Conservation (phyloP, 2,113 vertebrate species). For the Ptyas mucosa region DNA sequence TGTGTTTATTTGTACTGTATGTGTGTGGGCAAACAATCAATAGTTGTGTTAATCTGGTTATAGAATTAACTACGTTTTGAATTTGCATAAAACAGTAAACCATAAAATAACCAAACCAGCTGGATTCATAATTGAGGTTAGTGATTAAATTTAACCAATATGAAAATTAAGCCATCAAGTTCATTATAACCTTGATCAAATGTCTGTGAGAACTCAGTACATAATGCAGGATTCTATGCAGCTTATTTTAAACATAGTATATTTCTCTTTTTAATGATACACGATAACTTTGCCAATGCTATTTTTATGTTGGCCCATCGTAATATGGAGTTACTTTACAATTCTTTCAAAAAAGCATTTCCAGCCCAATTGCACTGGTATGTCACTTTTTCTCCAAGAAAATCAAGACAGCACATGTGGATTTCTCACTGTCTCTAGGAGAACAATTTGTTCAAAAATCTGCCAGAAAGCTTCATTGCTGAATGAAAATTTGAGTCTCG, state of each 20-base stretch:
- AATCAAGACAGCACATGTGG: neutral
- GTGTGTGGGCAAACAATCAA: neutral
- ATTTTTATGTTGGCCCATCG: neutral
- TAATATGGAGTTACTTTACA: neutral
- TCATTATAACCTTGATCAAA: neutral
- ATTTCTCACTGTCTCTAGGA: neutral
- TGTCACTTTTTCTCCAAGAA: neutral
- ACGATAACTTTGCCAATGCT: neutral
- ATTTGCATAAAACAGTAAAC: neutral
- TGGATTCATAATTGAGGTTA: neutral
- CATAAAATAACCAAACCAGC: neutral
- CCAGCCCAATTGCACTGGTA: neutral
- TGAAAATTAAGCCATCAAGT: neutral
- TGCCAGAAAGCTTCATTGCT: neutral
- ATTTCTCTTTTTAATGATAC: neutral
- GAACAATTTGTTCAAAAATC: neutral
- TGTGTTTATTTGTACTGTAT: neutral
- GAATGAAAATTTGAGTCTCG: neutral
- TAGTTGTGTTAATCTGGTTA: neutral
- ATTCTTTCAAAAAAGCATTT: neutral
- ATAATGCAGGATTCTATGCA: neutral
- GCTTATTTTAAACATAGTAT: neutral
- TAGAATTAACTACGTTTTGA: neutral
- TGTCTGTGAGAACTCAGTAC: neutral
- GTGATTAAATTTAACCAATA: neutral